A percentile compares a stretch with the other conserved stretches of the same genome.
phyloP scores from a whole-genome alignment of 2,888 invertebrate species.

The Leucania comma region DNA sequence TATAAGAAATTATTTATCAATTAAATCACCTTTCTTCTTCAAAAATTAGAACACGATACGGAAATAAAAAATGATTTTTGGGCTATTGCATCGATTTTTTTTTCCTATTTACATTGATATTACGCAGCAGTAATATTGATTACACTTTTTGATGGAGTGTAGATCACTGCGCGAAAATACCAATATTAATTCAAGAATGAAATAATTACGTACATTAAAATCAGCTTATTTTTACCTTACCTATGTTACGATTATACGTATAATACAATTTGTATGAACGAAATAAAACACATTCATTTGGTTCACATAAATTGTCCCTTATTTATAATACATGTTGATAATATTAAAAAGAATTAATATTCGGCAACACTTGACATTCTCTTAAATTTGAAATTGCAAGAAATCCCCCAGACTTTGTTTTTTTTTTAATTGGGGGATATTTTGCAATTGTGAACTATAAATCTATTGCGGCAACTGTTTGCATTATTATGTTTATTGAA shows the following conservation, averaged over 20 bases:
- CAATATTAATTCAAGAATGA: conserved; percentile 89
- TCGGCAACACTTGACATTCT: conserved; percentile 91
- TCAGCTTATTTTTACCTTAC: conserved; percentile 89
- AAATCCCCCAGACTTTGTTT: conserved; percentile 64
- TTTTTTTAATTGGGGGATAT: conserved; percentile 63
- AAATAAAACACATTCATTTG: conserved; percentile 62
- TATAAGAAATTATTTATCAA: conserved; percentile 68
- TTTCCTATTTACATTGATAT: conserved; percentile 82
- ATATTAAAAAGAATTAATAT: conserved; percentile 89
- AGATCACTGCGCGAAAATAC: conserved; percentile 64
- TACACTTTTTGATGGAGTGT: conserved; percentile 46
- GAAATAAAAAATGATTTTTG: conserved; percentile 85
- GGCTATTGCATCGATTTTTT: conserved; percentile 90
- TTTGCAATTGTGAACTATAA: conserved; percentile 81
- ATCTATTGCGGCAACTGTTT: conserved; percentile 87
- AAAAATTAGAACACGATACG: conserved; percentile 79
- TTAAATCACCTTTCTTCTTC: conserved; percentile 71
- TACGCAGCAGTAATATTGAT: conserved; percentile 60
- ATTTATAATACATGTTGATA: conserved; percentile 89
- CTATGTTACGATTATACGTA: conserved; percentile 88
- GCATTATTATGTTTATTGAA: conserved; percentile 74
- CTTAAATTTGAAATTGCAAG: conserved; percentile 74
- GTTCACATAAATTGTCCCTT: conserved; percentile 80
- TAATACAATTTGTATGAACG: conserved; percentile 75
- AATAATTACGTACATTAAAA: conserved; percentile 89